Evolutionary conservation across 2,113 vertebrate species (phyloP), one percentile per base, ranked within the genome.

Genomic region (Lonchura striata): DNA sequence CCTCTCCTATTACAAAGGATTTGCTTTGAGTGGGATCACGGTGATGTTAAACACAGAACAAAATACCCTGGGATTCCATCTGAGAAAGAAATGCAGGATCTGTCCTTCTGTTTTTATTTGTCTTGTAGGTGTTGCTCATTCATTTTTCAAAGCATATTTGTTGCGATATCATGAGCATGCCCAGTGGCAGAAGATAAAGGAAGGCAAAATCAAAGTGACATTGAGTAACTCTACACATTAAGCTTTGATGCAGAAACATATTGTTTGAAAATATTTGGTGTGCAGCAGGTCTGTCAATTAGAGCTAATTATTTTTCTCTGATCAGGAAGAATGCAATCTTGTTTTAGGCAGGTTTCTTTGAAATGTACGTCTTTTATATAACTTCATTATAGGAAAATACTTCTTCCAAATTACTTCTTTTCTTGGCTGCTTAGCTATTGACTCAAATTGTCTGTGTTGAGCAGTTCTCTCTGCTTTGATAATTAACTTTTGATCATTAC

Each of bases 401-500:
- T 97, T 93, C 78, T 94, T 94, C 96, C 90, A 96, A 97, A 96
- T 97, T 96, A 95, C 69, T 92, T 96, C 80, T 96, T 96, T 92
- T 86, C 81, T 95, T 39, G 31, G 91, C 95, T 97, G 95, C 92
- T 95, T 97, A 94, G 94, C 83, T 97, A 95, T 96, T 96, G 94
- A 97, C 95, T 97, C 94, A 96, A 97, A 97, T 96, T 91, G 71
- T 96, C 93, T 98, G 80, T 74, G 85, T 83, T 91, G 80, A 97
- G 91, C 90, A 82, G 82, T 83, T 97, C 82, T 87, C 86, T 96
- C 95, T 96, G 91, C 96, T 98, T 97, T 97, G 94, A 97, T 98
- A 98, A 98, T 97, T 95, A 98, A 97, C 92, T 96, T 96, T 96
- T 91, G 96, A 97, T 97, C 94, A 96, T 97, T 96, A 91, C 82